Evolutionary conservation across 2,797 vertebrate genomes (phyloP), one percentile per base, ranked within the genome.

Genomic region (Crax fasciolata): DNA sequence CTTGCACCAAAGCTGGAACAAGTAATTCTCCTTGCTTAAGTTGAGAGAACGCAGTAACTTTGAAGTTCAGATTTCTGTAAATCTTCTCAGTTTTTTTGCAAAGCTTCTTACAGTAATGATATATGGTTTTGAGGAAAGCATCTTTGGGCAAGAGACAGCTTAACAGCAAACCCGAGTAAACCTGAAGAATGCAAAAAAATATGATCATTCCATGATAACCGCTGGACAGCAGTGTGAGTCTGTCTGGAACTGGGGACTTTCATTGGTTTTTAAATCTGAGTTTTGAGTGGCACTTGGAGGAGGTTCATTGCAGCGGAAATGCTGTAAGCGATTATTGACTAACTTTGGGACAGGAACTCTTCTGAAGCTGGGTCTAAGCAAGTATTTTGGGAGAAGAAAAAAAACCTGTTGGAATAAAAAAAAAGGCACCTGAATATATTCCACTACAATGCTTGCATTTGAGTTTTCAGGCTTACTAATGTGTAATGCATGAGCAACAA

Each of bases 111-210:
- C 58, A 66, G 83, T 93, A 93, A 58, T 66, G 72, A 46, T 55
- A 46, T 1, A 44, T 3, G 3, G 5, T 52, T 81, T 44, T 65
- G 8, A 57, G 15, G 88, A 88, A 10, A 18, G 83, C 8, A 38
- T 72, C 79, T 96, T 94, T 74, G 57, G 74, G 28, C 59, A 21
- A 71, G 84, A 89, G 54, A 97, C 88, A 76, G n/a, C 35, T 74
- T 94, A 35, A 35, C 35, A 35, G 35, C 35, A 35, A 87, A 87
- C n/a, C 24, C 27, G 48, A 54, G 75, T 95, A 67, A 73, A 84
- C 95, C 96, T 96, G 94, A 96, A 46, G 65, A 87, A 63, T 9
- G 14, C 13, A 23, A 8, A 38, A 54, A 38, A 38, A 63, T 32
- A 27, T 62, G 32, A 48, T 41, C 9, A 28, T 49, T 66, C 30